Conservation (phyloP, 2,888 invertebrate species). For the Odontomyia ornata region DNA sequence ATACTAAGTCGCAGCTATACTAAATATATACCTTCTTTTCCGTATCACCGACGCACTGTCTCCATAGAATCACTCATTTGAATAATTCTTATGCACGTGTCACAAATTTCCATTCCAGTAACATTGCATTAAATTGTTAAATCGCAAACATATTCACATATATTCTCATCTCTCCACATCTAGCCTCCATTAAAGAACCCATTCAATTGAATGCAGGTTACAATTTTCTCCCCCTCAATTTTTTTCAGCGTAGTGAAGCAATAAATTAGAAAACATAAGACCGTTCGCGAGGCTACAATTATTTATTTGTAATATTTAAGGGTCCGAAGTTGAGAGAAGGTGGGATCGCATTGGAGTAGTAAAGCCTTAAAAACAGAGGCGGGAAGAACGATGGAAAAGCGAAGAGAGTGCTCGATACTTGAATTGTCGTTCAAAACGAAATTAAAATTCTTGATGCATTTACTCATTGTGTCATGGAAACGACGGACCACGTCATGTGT, state of each 20-base stretch:
- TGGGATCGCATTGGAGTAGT: not conserved
- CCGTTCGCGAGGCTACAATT: slow-evolving; percentile 18
- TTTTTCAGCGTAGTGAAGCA: slow-evolving; percentile 35
- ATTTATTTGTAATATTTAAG: not conserved
- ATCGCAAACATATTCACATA: not conserved
- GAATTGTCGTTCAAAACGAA: not conserved
- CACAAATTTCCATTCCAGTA: slow-evolving; percentile 42
- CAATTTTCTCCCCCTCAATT: slow-evolving; percentile 6
- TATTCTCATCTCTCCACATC: not conserved
- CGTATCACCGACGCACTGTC: too few relatives aligned
- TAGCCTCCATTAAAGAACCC: not conserved
- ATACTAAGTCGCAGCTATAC: not conserved
- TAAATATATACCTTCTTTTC: not conserved
- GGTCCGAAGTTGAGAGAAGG: not conserved
- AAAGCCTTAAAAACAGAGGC: not conserved
- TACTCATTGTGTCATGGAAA: slow-evolving; percentile 1
- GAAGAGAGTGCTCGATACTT: not conserved
- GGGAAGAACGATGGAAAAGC: not conserved
- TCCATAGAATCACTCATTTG: not conserved
- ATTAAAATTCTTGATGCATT: slow-evolving; percentile 43
- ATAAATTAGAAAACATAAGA: slow-evolving; percentile 39
- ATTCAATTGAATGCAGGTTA: not conserved
- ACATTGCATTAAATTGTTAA: slow-evolving; percentile 18
- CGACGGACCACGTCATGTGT: not conserved
- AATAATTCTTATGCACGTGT: slow-evolving; percentile 37